These are phyloP conservation scores for Nothobranchius kuhntae DNA, from an alignment of 2,113 vertebrate species.

Conservation along the genomic window DNA sequence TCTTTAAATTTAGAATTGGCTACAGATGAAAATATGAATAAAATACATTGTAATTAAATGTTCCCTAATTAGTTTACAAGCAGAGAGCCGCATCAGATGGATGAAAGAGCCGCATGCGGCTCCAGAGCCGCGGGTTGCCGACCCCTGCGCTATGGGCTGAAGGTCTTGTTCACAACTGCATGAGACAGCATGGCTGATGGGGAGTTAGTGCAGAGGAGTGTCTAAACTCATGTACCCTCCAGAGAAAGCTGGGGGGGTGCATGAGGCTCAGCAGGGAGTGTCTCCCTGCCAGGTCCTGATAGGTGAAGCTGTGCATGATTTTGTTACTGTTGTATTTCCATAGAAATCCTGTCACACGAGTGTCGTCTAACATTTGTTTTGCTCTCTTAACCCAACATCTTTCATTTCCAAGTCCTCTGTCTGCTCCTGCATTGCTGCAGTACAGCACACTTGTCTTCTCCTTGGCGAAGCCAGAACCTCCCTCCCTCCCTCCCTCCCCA, in stretches of 20 bases:
- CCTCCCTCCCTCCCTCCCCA: background rate
- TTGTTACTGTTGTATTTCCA: conserved; percentile 4
- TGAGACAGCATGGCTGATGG: conserved; percentile 14
- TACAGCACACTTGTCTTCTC: conserved; percentile 43
- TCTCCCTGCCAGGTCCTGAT: conserved; percentile 46
- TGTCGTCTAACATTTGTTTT: conserved; percentile 2
- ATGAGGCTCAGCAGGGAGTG: conserved; percentile 40
- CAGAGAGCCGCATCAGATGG: no score
- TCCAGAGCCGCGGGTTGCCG: no score
- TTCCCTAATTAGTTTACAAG: no score
- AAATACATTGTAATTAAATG: no score
- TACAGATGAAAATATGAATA: no score
- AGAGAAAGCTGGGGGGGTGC: conserved; percentile 39
- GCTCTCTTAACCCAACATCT: conserved; percentile 8
- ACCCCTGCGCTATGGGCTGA: background rate
- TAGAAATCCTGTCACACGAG: conserved; percentile 12
- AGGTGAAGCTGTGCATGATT: conserved; percentile 5
- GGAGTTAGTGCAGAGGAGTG: conserved; percentile 9
- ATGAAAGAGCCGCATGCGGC: no score
- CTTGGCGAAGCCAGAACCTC: conserved; percentile 28
- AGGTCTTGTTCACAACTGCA: conserved; percentile 18
- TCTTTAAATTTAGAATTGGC: no score
- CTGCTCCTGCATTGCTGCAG: conserved; percentile 63
- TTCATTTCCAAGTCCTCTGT: conserved; percentile 1
- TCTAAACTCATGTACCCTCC: conserved; percentile 17